Conservation (phyloP, 2,888 invertebrate genomes). For the Microdon myrmicae region DNA sequence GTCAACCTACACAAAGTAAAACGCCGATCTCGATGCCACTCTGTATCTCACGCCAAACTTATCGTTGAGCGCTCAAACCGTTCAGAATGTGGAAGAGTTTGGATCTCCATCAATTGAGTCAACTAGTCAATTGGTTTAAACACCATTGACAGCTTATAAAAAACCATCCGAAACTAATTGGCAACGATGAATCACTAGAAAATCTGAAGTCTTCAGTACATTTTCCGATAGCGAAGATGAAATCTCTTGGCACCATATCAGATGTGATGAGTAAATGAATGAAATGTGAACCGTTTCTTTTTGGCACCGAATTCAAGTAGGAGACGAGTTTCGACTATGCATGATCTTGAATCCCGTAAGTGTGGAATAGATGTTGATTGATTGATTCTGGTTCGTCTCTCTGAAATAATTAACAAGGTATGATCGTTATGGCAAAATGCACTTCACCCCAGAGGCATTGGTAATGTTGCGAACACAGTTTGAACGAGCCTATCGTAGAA, state of each 20-base stretch:
- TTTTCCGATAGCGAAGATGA: conserved; percentile 66
- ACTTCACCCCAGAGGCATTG: conserved; percentile 54
- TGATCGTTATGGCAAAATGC: conserved; percentile 55
- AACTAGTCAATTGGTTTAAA: conserved; percentile 56
- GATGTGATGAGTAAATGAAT: conserved; percentile 64
- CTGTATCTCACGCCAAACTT: conserved; percentile 65
- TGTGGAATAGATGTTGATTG: conserved; percentile 38
- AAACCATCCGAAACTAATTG: conserved; percentile 63
- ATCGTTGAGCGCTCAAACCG: conserved; percentile 56
- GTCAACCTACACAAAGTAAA: conserved; percentile 53
- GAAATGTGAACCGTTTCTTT: conserved; percentile 64
- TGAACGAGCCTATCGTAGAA: conserved; percentile 65
- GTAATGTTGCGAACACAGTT: conserved; percentile 66
- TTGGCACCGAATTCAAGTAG: conserved; percentile 65
- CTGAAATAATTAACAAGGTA: conserved; percentile 56
- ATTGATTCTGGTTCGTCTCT: conserved; percentile 54
- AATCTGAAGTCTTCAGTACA: conserved; percentile 43
- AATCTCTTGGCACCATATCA: conserved; percentile 66
- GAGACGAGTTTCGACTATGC: conserved; percentile 53
- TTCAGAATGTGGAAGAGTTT: conserved; percentile 61
- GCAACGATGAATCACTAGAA: conserved; percentile 61
- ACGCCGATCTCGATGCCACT: conserved; percentile 54
- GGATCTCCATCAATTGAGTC: conserved; percentile 63
- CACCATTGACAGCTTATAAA: conserved; percentile 51
- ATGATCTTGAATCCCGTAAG: conserved; percentile 1